Evolutionary conservation across 2,888 invertebrate genomes (phyloP), one percentile per base, ranked within the genome.

Genomic region (Polia nebulosa): DNA sequence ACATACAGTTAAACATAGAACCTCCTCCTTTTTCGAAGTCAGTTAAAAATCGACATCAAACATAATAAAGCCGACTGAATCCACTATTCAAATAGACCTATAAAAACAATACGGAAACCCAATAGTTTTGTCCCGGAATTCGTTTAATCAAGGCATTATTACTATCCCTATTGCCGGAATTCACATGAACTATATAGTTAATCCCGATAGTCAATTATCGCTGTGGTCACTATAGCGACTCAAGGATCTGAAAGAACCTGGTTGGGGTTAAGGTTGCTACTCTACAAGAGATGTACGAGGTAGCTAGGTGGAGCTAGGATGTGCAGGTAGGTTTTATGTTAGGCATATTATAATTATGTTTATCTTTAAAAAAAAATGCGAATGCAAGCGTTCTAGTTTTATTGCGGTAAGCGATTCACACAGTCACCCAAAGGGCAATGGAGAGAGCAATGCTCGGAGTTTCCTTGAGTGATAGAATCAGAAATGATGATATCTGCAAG

Each of bases 121-220:
- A 80, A 78, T 64, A 47, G 62, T 69, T 69, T 52, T 27, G 55
- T 59, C 7, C 64, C 15, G 25, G 29, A 74, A 70, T 63, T 77
- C 56, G 56, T 75, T 78, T 79, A 84, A 85, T 82, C 80, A 85
- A 80, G 77, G 71, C 47, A 63, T 75, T 78, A 80, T 80, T 74
- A 67, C 56, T 60, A 65, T 63, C 20, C 64, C 59, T 80, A 82
- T 85, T 85, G 84, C 79, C 78, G 74, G 80, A 64, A 76, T 57
- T 11, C 34, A 8, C 32, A 55, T 61, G 13, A 71, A 22, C 41
- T n/a, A 53, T 64, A 55, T 72, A 72, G 76, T 75, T 84, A 86
- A 87, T 87, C 86, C 84, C 68, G 72, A 65, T 77, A 84, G 83
- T 87, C 89, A 88, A 88, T 88, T 87, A 87, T 59, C 51, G 78